Evolutionary conservation across 1,140 invertebrate genomes (phyloP).

Genomic region (Rhopalosiphum padi): DNA sequence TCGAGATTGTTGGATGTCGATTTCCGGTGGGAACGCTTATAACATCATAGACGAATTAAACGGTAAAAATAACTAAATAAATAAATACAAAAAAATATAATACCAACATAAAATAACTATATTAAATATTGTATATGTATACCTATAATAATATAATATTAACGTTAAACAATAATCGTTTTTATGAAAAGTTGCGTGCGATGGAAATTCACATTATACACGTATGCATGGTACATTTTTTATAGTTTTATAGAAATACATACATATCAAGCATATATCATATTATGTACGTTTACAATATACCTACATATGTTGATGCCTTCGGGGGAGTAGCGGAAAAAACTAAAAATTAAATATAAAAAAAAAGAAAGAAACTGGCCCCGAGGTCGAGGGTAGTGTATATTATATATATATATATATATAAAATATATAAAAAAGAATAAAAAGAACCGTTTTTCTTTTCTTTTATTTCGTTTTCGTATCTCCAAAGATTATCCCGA

Average conservation of each 20-base stretch:
- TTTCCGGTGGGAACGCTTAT: constrained; percentile 41
- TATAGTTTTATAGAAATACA: neutral
- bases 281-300: constrained; percentile 3
- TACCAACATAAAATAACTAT: neutral
- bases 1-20: neutral
- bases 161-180: constrained; percentile 28
- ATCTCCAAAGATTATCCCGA: constrained; percentile 27
- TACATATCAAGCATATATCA: neutral
- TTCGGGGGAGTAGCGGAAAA: neutral
- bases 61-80: neutral
- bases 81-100: neutral
- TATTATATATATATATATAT: too few species aligned
- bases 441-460: constrained; percentile 46
- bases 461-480: constrained; percentile 47
- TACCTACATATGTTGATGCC: neutral
- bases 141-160: neutral
- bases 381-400: neutral
- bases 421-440: neutral
- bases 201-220: neutral
- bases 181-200: constrained; percentile 32
- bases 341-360: neutral
- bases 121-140: neutral
- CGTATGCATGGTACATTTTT: neutral
- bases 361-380: neutral
- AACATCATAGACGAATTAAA: constrained; percentile 2